phyloP scores from a whole-genome alignment of 1,140 invertebrate genomes.

The Laupala kohalensis region DNA sequence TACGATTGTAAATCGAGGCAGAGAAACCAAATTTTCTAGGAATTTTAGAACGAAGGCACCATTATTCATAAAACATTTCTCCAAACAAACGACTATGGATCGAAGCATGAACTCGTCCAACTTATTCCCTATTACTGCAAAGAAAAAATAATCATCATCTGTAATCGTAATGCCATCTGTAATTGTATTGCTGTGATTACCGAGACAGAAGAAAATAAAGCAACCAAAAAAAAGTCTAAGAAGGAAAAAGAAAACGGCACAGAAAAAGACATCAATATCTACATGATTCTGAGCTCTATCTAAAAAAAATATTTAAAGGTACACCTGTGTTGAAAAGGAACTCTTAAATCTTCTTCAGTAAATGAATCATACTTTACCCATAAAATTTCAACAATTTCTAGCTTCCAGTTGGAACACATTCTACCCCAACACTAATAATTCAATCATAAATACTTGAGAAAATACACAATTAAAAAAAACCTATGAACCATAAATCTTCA shows the following conservation, averaged over 20 bases:
- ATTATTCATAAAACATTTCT: not conserved
- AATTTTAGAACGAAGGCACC: not conserved
- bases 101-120: not conserved
- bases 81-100: not conserved
- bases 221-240: not conserved
- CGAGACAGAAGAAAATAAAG: too few relatives aligned
- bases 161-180: too few relatives aligned
- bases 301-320: not conserved
- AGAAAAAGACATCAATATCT: not conserved
- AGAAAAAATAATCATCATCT: not conserved
- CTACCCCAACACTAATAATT: too few relatives aligned
- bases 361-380: too few relatives aligned
- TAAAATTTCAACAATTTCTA: too few relatives aligned
- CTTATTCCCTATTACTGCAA: not conserved
- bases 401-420: too few relatives aligned
- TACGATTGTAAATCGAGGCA: not conserved
- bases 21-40: not conserved
- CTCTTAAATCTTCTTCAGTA: too few relatives aligned
- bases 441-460: too few relatives aligned
- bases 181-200: too few relatives aligned
- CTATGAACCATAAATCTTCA: not conserved
- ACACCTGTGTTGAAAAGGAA: too few relatives aligned
- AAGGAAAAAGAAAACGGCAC: too few relatives aligned
- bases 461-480: not conserved
- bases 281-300: not conserved